Percentiles rank a stretch among this genome's conserved stretches.
Evolutionary conservation across 2,113 vertebrate genomes (phyloP).

Genomic region (Polypterus senegalus): DNA sequence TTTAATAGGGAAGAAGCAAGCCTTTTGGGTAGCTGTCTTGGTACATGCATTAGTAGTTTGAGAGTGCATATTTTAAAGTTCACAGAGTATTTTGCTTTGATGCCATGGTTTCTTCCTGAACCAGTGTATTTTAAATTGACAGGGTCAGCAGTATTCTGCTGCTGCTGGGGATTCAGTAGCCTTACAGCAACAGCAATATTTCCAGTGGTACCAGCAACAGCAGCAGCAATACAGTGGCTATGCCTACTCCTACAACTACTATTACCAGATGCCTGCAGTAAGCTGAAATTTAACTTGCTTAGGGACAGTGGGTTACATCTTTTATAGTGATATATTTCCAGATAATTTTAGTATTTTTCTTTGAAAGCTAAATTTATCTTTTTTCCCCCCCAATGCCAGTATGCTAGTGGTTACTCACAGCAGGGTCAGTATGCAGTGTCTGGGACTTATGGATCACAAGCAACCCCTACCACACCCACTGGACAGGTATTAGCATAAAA

Average conservation of each 20-base stretch:
- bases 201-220: constrained; percentile 66
- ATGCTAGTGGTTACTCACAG: constrained; percentile 58
- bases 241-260: constrained; percentile 67
- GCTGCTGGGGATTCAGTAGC: constrained; percentile 47
- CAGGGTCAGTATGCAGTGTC: constrained; percentile 59
- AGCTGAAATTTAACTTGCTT: constrained; percentile 20
- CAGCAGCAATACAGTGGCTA: constrained; percentile 73
- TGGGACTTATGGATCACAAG: constrained; percentile 34
- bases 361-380: neutral
- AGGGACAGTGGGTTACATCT: no score
- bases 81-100: no score
- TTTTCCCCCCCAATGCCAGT: constrained; percentile 23
- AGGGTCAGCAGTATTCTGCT: constrained; percentile 53
- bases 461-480: constrained; percentile 44
- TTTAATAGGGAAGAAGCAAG: no score
- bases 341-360: no score
- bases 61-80: neutral
- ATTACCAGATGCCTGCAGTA: constrained; percentile 60
- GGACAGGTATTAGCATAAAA: constrained; percentile 37
- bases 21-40: neutral
- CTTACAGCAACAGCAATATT: constrained; percentile 54
- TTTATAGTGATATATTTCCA: no score
- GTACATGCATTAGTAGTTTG: accelerated
- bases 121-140: constrained; percentile 6
- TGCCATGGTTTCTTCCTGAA: no score